These are phyloP conservation scores for Oreochromis aureus DNA, from an alignment of 2,113 vertebrate species.

Conservation along the genomic window DNA sequence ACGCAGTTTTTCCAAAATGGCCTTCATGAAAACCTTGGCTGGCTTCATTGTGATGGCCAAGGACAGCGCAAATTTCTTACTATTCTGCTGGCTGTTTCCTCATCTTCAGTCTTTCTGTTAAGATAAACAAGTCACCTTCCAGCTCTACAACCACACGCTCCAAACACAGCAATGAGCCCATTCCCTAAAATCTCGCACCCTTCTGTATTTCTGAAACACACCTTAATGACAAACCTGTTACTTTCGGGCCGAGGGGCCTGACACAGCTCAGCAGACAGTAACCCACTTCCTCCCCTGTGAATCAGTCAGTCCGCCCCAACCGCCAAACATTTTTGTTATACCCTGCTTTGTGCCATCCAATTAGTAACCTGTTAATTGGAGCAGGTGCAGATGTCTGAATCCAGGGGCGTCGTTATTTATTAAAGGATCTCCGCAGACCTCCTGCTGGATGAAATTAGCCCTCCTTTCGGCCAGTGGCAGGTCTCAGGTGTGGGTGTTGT, in stretches of 20 bases:
- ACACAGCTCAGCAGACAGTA: neutral
- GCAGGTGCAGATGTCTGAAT: constrained; percentile 67
- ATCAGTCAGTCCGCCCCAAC: constrained; percentile 25
- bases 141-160: neutral
- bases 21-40: neutral
- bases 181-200: neutral
- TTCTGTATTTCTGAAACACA: neutral
- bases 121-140: neutral
- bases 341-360: constrained; percentile 49
- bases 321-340: constrained; percentile 27
- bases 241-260: neutral
- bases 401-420: constrained; percentile 64
- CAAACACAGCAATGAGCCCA: neutral
- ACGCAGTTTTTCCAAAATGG: neutral
- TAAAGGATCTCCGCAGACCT: constrained; percentile 67
- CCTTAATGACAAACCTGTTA: neutral
- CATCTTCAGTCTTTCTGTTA: neutral
- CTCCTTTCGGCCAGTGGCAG: constrained; percentile 74
- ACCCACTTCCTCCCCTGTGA: constrained; percentile 26
- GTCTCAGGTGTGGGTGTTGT: constrained; percentile 90
- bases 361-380: constrained; percentile 72
- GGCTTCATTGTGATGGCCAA: neutral
- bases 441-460: constrained; percentile 87
- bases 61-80: neutral
- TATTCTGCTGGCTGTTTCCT: neutral